These are phyloP conservation scores for Centropus unirufus DNA, from an alignment of 2,113 vertebrate species.

Conservation along the genomic window DNA sequence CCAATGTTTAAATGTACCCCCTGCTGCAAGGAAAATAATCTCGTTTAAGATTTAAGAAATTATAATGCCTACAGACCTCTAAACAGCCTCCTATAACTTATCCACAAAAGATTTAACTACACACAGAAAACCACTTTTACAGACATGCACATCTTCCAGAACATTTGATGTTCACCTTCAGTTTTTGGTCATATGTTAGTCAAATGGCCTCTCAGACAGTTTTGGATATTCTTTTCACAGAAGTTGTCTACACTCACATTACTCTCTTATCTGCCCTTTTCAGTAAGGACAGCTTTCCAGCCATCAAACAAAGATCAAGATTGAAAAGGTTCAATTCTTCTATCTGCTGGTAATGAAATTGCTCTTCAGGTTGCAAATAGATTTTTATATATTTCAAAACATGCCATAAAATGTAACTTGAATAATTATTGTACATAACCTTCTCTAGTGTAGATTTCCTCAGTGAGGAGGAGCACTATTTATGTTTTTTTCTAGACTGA, in stretches of 20 bases:
- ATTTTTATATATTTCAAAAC: background rate
- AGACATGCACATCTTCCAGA: background rate
- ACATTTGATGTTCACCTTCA: background rate
- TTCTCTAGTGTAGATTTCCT: background rate
- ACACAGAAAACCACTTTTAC: fast-evolving
- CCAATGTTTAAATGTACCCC: background rate
- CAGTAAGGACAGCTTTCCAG: background rate
- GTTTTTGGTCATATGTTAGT: background rate
- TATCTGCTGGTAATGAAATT: background rate
- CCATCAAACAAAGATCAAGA: background rate
- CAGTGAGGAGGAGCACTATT: background rate
- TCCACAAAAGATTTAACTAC: background rate
- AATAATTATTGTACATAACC: background rate
- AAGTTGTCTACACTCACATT: background rate
- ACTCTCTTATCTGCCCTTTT: background rate
- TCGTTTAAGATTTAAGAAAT: background rate
- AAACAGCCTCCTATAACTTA: background rate
- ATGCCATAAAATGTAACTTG: background rate
- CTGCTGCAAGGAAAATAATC: background rate
- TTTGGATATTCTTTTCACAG: background rate
- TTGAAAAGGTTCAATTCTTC: background rate
- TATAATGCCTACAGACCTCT: background rate
- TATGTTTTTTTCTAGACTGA: background rate
- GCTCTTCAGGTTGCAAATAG: background rate
- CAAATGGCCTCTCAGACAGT: background rate